These are phyloP conservation scores for Siderastrea siderea DNA, from an alignment of 92 coral and sea anemone genomes.

Conservation along the genomic window DNA sequence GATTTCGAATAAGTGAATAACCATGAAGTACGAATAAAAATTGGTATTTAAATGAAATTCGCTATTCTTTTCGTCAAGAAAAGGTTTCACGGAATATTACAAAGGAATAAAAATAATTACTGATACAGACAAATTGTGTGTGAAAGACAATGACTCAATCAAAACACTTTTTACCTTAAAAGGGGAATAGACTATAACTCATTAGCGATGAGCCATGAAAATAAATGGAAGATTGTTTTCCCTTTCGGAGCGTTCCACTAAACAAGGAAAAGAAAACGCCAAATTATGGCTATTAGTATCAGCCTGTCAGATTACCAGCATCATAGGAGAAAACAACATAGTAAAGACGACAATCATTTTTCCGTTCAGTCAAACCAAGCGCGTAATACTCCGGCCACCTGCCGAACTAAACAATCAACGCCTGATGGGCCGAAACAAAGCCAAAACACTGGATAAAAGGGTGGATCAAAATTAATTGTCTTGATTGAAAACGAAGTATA, in stretches of 20 bases:
- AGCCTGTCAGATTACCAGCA: neutral
- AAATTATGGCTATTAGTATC: neutral
- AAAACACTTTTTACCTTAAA: neutral
- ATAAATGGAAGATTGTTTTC: neutral
- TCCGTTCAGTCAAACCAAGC: neutral
- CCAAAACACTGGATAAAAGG: neutral
- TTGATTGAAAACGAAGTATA: neutral
- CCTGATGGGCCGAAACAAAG: neutral
- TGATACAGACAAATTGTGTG: neutral
- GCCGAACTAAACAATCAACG: constrained; percentile 8
- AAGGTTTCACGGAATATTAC: neutral
- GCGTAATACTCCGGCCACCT: constrained; percentile 7
- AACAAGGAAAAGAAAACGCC: neutral
- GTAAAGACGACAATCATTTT: neutral
- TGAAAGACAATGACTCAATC: neutral
- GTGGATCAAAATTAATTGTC: neutral
- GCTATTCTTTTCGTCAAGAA: neutral
- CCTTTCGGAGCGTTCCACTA: neutral
- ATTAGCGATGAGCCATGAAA: neutral
- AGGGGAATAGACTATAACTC: neutral
- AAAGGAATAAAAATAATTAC: neutral
- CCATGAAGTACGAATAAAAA: too few species aligned
- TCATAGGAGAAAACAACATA: neutral
- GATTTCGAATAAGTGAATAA: neutral
- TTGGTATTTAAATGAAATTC: neutral